Base-by-base conservation (phyloP, 2,113 vertebrate species). In the Lota lota region DNA sequence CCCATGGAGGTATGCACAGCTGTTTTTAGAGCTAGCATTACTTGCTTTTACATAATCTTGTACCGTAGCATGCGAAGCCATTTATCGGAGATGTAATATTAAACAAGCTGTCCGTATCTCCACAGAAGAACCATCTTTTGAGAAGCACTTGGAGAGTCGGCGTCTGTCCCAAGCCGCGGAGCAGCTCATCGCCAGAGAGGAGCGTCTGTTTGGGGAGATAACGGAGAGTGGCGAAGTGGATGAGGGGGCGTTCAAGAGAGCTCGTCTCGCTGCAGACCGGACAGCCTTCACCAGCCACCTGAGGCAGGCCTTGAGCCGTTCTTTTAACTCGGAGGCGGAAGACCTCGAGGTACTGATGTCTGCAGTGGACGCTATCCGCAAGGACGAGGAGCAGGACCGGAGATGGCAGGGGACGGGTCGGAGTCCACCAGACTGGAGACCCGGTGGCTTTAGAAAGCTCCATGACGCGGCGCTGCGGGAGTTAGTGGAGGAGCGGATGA, bases 321-420 rank as follows among this genome's bases (percentile, higher is more conserved):
- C 95, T 0, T 19, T 95, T 18, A 64, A 14, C 21, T 14, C 82
- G 1, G 85, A 19, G 0, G 58, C 79, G 15, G 77, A 66, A 61
- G 76, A 85, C 1, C 79, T 78, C 1, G 83, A 89, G 4, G 63
- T 74, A 14, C 84, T 97, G 64, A 87, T 68, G 24, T 92, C 93
- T 57, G 96, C 95, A 1, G 88, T 95, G 33, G 83, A 81, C 0
- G 88, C 92, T 40, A 73, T 97, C 28, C 69, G 79, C 2, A 92
- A 91, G 72, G 93, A 95, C 78, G 93, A 94, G 63, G 77, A 85
- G 21, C 94, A 92, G 86, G 95, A 97, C 75, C 70, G 60, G 12
- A 75, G 15, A 22, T 92, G 87, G 80, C 19, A 0, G 0, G 75
- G 81, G 7, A 72, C 22, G 19, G 22, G 11, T 33, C 5, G 22